Percentiles rank a stretch among this genome's conserved stretches.
Conservation (phyloP, 2,888 invertebrate genomes). For the Nemotelus nigrinus region DNA sequence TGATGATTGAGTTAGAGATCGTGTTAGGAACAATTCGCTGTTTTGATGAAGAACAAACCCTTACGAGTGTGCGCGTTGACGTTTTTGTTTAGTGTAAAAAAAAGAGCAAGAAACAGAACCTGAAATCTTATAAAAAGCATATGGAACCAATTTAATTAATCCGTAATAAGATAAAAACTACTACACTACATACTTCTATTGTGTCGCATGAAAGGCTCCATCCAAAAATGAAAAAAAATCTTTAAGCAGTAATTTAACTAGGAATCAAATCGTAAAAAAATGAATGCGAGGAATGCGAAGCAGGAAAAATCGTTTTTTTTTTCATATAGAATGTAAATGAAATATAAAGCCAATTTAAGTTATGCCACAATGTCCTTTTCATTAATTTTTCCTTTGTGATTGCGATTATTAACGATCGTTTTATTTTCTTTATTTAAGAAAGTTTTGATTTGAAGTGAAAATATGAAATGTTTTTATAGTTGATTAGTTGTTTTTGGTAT, state of each 20-base stretch:
- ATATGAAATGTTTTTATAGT: conserved; percentile 20
- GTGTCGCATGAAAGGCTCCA: conserved; percentile 26
- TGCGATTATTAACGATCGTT: conserved; percentile 11
- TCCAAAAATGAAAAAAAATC: conserved; percentile 16
- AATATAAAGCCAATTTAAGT: conserved; percentile 45
- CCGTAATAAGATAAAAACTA: conserved; percentile 27
- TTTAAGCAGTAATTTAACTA: conserved; percentile 25
- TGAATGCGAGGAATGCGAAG: conserved; percentile 34
- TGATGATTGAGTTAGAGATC: conserved; percentile 11
- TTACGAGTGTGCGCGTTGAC: conserved; percentile 26
- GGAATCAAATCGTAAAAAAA: conserved; percentile 21
- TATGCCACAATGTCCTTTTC: conserved; percentile 39
- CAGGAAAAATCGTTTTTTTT: conserved; percentile 26
- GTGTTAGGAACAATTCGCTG: conserved; percentile 9
- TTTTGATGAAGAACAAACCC: conserved; percentile 3
- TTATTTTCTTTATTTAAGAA: conserved; percentile 20
- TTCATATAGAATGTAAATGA: conserved; percentile 41
- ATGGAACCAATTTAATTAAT: conserved; percentile 15
- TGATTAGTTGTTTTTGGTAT: neutral
- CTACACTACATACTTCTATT: neutral
- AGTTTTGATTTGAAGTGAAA: conserved; percentile 7
- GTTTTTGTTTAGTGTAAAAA: conserved; percentile 33
- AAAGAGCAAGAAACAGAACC: neutral
- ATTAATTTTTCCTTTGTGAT: conserved; percentile 5
- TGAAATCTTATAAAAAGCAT: neutral